Evolutionary conservation across 2,797 vertebrate species (phyloP).

Genomic region (Botia kubotai): DNA sequence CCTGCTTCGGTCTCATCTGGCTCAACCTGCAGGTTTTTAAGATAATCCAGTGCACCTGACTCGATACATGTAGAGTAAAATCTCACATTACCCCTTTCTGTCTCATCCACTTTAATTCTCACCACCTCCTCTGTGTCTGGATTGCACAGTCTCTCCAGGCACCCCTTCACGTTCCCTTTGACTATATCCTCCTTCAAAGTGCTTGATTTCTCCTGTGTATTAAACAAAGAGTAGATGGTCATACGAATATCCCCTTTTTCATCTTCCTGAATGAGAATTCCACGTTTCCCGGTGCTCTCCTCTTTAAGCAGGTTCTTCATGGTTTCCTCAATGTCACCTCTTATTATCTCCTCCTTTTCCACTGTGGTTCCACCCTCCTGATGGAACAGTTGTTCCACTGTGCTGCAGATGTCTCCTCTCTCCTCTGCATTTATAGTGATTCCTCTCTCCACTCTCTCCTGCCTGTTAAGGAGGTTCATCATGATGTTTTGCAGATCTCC

Average conservation of each 20-base stretch:
- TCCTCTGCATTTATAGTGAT: conserved; percentile 86
- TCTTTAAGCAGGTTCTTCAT: conserved; percentile 84
- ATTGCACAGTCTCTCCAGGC: conserved; percentile 81
- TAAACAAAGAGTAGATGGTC: conserved; percentile 92
- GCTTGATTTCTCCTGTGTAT: conserved; percentile 75
- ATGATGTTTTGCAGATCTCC: conserved; percentile 89
- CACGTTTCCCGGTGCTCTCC: conserved; percentile 78
- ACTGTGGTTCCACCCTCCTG: conserved; percentile 75
- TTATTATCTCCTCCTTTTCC: conserved; percentile 86
- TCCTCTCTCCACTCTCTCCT: conserved; percentile 75
- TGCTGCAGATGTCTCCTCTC: conserved; percentile 85
- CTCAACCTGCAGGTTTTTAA: conserved; percentile 82
- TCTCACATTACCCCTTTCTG: conserved; percentile 89
- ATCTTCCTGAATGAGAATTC: conserved; percentile 92
- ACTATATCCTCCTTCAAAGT: conserved; percentile 82
- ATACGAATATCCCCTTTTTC: conserved; percentile 91
- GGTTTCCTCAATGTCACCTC: conserved; percentile 87
- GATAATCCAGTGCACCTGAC: conserved; percentile 88
- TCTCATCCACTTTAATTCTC: conserved; percentile 83
- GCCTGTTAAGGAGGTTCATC: conserved; percentile 86
- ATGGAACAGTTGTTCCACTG: conserved; percentile 85
- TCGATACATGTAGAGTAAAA: conserved; percentile 95
- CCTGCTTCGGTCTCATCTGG: conserved; percentile 71
- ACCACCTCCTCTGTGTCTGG: conserved; percentile 71
- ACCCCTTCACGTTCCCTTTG: conserved; percentile 83